Conservation (phyloP, 1,140 invertebrate species). For the Rhagoletis zephyria region DNA sequence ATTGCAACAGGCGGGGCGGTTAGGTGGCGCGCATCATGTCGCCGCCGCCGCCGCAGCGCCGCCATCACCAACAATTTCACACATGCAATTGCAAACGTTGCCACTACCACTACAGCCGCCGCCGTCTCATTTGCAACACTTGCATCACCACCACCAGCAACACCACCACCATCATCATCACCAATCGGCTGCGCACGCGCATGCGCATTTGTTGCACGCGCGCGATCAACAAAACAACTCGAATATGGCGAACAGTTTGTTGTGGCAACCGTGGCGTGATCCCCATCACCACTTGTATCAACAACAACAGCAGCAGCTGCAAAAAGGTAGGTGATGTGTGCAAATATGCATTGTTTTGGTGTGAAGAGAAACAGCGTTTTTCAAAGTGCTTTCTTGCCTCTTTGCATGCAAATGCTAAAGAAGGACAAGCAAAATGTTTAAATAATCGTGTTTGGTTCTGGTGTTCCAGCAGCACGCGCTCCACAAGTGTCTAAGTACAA, state of each 20-base stretch:
- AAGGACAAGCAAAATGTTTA: not conserved
- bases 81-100: slow-evolving; percentile 58
- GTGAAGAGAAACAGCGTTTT: not conserved
- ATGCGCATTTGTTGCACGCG: slow-evolving; percentile 37
- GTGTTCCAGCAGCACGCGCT: no score
- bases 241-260: slow-evolving; percentile 67
- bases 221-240: slow-evolving; percentile 61
- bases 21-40: slow-evolving; percentile 46
- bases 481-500: no score
- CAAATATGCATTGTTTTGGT: not conserved
- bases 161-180: slow-evolving; percentile 58
- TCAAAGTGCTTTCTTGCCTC: not conserved
- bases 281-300: slow-evolving; percentile 68
- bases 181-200: slow-evolving; percentile 17
- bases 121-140: slow-evolving; percentile 10
- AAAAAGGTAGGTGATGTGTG: slow-evolving; percentile 66
- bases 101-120: slow-evolving; percentile 55
- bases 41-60: slow-evolving; percentile 53
- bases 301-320: slow-evolving; percentile 67
- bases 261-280: slow-evolving; percentile 71
- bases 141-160: slow-evolving; percentile 56
- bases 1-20: slow-evolving; percentile 53
- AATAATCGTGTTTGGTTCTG: no score
- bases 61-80: slow-evolving; percentile 52
- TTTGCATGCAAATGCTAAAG: not conserved